These are phyloP conservation scores for Mycetomoellerius zeteki DNA, from an alignment of 1,140 invertebrate genomes.

Conservation along the genomic window DNA sequence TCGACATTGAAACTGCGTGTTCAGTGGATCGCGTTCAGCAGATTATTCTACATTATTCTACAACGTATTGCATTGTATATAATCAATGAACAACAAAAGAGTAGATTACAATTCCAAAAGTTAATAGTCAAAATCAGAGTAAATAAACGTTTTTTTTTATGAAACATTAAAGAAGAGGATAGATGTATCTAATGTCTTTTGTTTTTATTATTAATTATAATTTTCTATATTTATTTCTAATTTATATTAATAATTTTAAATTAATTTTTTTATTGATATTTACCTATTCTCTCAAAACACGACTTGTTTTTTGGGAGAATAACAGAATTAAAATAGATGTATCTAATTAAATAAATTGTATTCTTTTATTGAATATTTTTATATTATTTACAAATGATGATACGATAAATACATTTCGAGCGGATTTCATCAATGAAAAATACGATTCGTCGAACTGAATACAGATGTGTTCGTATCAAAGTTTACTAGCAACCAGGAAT, in stretches of 20 bases:
- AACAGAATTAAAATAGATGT: neutral
- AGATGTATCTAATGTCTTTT: neutral
- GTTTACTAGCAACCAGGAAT: slow-evolving; percentile 9
- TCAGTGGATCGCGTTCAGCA: neutral
- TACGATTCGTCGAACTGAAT: neutral
- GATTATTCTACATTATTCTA: neutral
- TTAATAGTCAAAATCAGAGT: neutral
- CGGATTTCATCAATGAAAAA: slow-evolving; percentile 16
- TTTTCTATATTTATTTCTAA: neutral
- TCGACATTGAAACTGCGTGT: neutral
- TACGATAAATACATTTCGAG: slow-evolving; percentile 15
- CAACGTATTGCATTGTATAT: neutral
- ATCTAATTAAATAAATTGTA: slow-evolving; percentile 1
- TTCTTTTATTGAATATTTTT: slow-evolving; percentile 19
- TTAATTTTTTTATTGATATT: neutral
- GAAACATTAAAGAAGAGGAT: neutral
- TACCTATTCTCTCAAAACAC: neutral
- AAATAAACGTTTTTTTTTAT: neutral
- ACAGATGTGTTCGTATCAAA: slow-evolving; percentile 6
- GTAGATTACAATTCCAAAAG: neutral
- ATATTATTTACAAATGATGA: neutral
- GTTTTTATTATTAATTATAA: neutral
- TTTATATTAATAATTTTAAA: neutral
- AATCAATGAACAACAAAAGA: neutral
- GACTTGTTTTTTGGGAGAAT: neutral